Base-by-base conservation (phyloP, 2,797 vertebrate species). In the Channa striata region DNA sequence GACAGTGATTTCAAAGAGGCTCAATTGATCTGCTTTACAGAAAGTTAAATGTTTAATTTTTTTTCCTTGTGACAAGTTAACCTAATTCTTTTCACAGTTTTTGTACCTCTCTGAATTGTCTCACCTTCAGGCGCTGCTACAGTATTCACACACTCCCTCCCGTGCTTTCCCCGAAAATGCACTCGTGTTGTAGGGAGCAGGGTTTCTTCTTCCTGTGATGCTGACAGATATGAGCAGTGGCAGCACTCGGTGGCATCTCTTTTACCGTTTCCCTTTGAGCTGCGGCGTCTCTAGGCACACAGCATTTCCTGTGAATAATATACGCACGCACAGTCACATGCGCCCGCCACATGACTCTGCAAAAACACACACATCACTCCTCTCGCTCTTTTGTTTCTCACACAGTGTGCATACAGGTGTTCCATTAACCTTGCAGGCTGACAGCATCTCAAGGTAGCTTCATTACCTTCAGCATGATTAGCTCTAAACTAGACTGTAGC, bases 401-500 rank as follows among this genome's bases (percentile, higher is more conserved):
- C 33, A 33, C 63, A 25, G 53, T 13, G 34, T 72, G 80, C 71
- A 60, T 77, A 70, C 83, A 87, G 87, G 85, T 91, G 87, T 85
- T 87, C 74, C 75, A 85, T 90, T 89, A 87, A 89, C 91, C 84
- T 89, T 83, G 84, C 68, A 68, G 77, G 62, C 63, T 77, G 81
- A 76, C 71, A 19, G 43, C 14, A 62, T 82, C 79, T 82, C 74
- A 51, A 48, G 80, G 82, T 78, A 71, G 73, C 84, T 78, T 80
- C 78, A 87, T 86, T 82, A 83, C 76, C 80, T 83, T 68, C 49
- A 54, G 71, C 82, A 72, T 84, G 74, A 87, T 90, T 87, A 85
- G 74, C 73, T 84, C 53, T 73, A 83, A 82, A 82, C 74, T 60
- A 44, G 23, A 47, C 72, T 56, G 82, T 79, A 72, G 74, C 68